A percentile compares a stretch with the other conserved stretches of the same genome.
These are phyloP conservation scores for Zaprionus lineosus DNA, from an alignment of 2,888 invertebrate species.

Conservation along the genomic window DNA sequence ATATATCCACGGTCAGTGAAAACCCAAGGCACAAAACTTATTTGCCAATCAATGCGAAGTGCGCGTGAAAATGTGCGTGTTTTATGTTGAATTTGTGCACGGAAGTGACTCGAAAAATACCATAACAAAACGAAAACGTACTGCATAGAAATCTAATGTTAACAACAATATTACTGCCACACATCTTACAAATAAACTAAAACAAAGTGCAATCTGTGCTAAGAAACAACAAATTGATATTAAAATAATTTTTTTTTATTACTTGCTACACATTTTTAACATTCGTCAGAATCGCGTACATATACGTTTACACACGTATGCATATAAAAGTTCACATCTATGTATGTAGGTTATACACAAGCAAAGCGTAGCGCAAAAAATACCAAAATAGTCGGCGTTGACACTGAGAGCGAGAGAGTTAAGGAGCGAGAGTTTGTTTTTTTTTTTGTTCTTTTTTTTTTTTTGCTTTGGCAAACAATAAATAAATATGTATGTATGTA, in stretches of 20 bases:
- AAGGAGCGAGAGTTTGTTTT: constrained; percentile 20
- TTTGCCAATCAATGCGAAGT: constrained; percentile 31
- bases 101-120: constrained; percentile 43
- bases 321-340: constrained; percentile 3
- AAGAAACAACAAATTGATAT: constrained; percentile 5
- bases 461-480: constrained; percentile 60
- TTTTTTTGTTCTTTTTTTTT: constrained; percentile 25
- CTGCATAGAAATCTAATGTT: constrained; percentile 21
- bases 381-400: constrained; percentile 63
- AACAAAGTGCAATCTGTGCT: constrained; percentile 40
- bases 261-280: constrained; percentile 39
- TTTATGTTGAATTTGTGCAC: constrained; percentile 39
- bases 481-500: constrained; percentile 51
- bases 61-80: constrained; percentile 31
- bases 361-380: constrained; percentile 61
- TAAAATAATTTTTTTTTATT: constrained; percentile 19
- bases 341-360: constrained; percentile 51
- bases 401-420: constrained; percentile 40
- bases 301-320: constrained; percentile 17
- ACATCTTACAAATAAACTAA: constrained; percentile 21
- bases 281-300: constrained; percentile 44
- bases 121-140: constrained; percentile 20
- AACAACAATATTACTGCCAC: constrained; percentile 9
- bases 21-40: constrained; percentile 19
- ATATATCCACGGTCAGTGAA: constrained; percentile 44